These are phyloP conservation scores for Unio delphinus DNA, from an alignment of 2,888 invertebrate genomes.

Conservation along the genomic window DNA sequence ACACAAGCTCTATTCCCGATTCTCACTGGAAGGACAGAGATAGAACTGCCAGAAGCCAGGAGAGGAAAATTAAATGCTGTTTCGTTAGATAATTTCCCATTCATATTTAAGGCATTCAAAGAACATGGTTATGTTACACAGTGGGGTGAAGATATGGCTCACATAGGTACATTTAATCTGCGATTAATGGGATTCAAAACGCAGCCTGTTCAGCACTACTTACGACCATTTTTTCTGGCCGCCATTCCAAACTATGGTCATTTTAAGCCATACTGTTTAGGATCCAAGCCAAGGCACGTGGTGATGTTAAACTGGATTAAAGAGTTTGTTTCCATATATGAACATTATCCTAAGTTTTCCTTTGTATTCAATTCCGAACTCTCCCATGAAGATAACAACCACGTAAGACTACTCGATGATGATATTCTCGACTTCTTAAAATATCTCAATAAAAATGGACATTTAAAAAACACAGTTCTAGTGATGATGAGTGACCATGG, in stretches of 20 bases:
- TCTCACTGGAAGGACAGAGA: slow-evolving; percentile 83
- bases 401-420: slow-evolving; percentile 83
- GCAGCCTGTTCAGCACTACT: slow-evolving; percentile 92
- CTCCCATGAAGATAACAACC: slow-evolving; percentile 88
- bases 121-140: slow-evolving; percentile 77
- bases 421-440: slow-evolving; percentile 77
- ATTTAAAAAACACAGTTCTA: slow-evolving; percentile 85
- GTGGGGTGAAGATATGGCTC: slow-evolving; percentile 89
- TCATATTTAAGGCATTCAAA: slow-evolving; percentile 87
- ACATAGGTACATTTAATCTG: slow-evolving; percentile 90
- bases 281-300: slow-evolving; percentile 80
- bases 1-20: slow-evolving; percentile 85
- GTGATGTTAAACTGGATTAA: slow-evolving; percentile 71
- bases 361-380: slow-evolving; percentile 92
- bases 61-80: slow-evolving; percentile 77
- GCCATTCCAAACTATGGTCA: slow-evolving; percentile 72
- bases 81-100: slow-evolving; percentile 81
- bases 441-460: slow-evolving; percentile 75
- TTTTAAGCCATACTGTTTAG: slow-evolving; percentile 76
- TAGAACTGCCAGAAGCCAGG: slow-evolving; percentile 90
- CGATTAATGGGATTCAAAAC: slow-evolving; percentile 87
- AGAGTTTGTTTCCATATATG: slow-evolving; percentile 77
- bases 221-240: slow-evolving; percentile 82
- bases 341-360: slow-evolving; percentile 82
- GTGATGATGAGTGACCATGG: slow-evolving; percentile 96